Conservation (phyloP, 2,113 vertebrate species). For the Narcine bancroftii region DNA sequence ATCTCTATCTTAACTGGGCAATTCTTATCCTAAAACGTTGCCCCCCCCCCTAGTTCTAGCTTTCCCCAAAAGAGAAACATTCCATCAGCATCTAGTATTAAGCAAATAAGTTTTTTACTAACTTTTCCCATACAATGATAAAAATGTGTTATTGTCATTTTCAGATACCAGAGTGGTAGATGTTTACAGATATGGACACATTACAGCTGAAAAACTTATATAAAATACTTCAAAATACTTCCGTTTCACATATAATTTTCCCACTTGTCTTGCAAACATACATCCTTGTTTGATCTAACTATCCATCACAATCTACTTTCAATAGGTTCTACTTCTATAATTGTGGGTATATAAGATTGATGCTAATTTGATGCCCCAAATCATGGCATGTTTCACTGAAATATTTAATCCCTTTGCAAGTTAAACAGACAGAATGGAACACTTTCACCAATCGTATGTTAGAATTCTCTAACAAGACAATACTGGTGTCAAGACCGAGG, state of each 20-base stretch:
- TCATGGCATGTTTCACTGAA: neutral
- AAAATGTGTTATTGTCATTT: neutral
- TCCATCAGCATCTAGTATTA: neutral
- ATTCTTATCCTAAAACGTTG: too few species aligned
- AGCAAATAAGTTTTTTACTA: neutral
- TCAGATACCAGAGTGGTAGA: neutral
- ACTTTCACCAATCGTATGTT: neutral
- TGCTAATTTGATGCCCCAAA: neutral
- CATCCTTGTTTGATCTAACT: neutral
- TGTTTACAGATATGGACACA: neutral
- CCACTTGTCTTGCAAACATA: neutral
- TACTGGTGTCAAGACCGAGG: neutral
- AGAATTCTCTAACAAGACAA: neutral
- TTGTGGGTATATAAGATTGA: neutral
- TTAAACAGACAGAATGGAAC: neutral
- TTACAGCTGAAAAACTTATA: neutral
- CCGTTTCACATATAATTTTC: neutral
- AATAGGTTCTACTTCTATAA: neutral
- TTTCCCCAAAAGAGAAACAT: too few species aligned
- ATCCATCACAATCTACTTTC: neutral
- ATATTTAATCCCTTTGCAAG: neutral
- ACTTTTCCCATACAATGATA: neutral
- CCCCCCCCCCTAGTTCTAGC: too few species aligned
- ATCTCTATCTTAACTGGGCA: too few species aligned
- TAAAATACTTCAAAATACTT: neutral